Conservation (phyloP, 2,888 invertebrate species). For the Mesochorus sp. region DNA sequence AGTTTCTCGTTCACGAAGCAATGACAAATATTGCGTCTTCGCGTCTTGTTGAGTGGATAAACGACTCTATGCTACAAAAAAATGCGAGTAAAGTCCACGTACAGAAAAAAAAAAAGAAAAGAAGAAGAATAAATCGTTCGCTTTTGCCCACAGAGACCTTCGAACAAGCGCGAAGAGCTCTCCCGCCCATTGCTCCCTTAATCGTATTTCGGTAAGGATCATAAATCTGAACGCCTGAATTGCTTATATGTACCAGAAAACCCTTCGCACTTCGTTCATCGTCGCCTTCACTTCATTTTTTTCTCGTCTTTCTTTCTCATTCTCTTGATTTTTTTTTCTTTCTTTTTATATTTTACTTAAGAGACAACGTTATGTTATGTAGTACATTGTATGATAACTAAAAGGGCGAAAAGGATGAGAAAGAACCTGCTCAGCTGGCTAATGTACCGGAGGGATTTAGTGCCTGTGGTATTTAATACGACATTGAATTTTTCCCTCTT, state of each 20-base stretch:
- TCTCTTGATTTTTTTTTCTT: too few relatives aligned
- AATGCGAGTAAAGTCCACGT: constrained; percentile 53
- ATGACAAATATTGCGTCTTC: constrained; percentile 68
- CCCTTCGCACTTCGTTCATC: constrained; percentile 45
- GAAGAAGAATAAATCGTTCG: constrained; percentile 7
- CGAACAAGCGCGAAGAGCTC: constrained; percentile 47
- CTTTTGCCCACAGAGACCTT: constrained; percentile 20
- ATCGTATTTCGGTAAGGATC: constrained; percentile 70
- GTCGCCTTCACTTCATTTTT: constrained; percentile 26
- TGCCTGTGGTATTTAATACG: constrained; percentile 58
- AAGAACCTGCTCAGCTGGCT: constrained; percentile 40
- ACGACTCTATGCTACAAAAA: constrained; percentile 53
- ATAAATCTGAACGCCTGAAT: constrained; percentile 69
- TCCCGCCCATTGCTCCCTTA: constrained; percentile 63
- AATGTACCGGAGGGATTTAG: constrained; percentile 61
- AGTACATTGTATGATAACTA: constrained; percentile 7
- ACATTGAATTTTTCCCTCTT: constrained; percentile 23
- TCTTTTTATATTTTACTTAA: constrained; percentile 17
- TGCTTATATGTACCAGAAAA: constrained; percentile 14
- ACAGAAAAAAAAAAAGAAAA: constrained; percentile 18
- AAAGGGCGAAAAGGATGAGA: constrained; percentile 28
- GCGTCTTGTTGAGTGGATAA: constrained; percentile 44
- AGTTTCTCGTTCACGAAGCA: constrained; percentile 14
- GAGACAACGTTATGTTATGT: background rate
- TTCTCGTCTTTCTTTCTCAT: constrained; percentile 4